phyloP scores from a whole-genome alignment of 2,888 invertebrate species.

The Hedya salicella region DNA sequence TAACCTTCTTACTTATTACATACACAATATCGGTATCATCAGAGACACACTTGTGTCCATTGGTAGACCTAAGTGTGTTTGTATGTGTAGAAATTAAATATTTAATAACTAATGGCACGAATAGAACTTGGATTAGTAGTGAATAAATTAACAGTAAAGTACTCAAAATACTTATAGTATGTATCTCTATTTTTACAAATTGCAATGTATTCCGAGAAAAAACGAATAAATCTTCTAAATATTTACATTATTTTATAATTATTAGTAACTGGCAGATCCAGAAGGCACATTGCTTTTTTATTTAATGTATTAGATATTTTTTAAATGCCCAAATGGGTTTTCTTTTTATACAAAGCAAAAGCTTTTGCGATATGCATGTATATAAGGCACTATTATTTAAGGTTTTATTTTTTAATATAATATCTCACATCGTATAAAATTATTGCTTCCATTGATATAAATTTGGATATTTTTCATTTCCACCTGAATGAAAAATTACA shows the following conservation, averaged over 20 bases:
- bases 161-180: no score
- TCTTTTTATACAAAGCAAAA: constrained; percentile 8
- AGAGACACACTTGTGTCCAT: no score
- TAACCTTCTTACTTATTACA: no score
- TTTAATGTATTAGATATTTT: constrained; percentile 1
- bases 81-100: no score
- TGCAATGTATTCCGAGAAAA: constrained; percentile 64
- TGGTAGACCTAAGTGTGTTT: no score
- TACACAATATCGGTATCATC: no score
- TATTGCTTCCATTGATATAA: constrained; percentile 14
- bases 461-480: constrained; percentile 21
- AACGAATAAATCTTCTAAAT: constrained; percentile 56
- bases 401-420: not conserved
- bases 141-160: no score
- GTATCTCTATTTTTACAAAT: no score
- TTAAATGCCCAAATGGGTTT: constrained; percentile 3
- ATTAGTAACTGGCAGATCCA: constrained; percentile 80
- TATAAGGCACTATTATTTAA: constrained; percentile 22
- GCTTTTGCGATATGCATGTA: not conserved
- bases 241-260: constrained; percentile 67
- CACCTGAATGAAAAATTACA: not conserved
- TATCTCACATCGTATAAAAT: not conserved
- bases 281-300: constrained; percentile 65
- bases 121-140: no score
- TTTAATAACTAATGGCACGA: no score